Percentiles rank a stretch among this genome's conserved stretches.
phyloP scores from a whole-genome alignment of 1,140 invertebrate genomes.

The Papilio xuthus region DNA sequence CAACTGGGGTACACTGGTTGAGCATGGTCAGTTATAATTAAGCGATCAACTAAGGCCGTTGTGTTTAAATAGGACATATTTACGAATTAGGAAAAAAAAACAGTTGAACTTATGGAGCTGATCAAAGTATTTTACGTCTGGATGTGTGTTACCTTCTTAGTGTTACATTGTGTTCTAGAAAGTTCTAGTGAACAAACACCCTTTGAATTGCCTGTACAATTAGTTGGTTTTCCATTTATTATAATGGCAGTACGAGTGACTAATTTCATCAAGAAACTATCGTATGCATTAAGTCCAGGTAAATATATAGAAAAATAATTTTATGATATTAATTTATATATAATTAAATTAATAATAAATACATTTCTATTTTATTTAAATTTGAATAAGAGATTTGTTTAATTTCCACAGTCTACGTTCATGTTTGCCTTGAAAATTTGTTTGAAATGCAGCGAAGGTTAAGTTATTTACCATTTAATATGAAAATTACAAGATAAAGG shows the following conservation, averaged over 20 bases:
- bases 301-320: slow-evolving; percentile 69
- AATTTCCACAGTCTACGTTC: neutral
- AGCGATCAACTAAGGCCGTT: slow-evolving; percentile 57
- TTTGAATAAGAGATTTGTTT: neutral
- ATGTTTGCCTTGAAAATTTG: neutral
- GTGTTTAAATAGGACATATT: slow-evolving; percentile 44
- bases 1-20: slow-evolving; percentile 48
- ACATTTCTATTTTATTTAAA: neutral
- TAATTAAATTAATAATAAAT: too few relatives aligned
- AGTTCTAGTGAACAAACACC: slow-evolving; percentile 76
- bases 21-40: slow-evolving; percentile 67
- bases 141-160: slow-evolving; percentile 57
- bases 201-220: slow-evolving; percentile 90
- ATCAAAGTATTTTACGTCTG: slow-evolving; percentile 66
- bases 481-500: too few relatives aligned
- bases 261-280: slow-evolving; percentile 91
- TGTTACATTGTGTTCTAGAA: slow-evolving; percentile 64
- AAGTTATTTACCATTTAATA: neutral
- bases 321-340: neutral
- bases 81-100: slow-evolving; percentile 25
- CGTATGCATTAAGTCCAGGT: slow-evolving; percentile 91
- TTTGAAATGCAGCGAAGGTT: neutral
- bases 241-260: slow-evolving; percentile 89
- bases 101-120: slow-evolving; percentile 58
- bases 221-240: slow-evolving; percentile 92